Conservation (phyloP, 2,113 vertebrate species). For the Triplophysa siluroides region DNA sequence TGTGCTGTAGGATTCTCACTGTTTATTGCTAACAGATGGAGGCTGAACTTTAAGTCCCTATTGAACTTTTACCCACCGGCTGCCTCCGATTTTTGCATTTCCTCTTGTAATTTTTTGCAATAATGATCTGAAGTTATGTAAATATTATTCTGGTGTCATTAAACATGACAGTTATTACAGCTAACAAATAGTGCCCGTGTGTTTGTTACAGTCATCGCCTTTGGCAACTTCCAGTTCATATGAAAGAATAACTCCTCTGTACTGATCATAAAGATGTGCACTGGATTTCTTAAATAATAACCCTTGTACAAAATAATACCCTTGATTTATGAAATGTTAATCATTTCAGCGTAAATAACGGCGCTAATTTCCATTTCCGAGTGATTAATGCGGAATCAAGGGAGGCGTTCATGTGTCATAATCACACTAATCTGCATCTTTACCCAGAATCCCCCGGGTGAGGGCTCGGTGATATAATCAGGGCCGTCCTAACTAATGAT, state of each 20-base stretch:
- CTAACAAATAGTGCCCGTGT: slow-evolving; percentile 10
- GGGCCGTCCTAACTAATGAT: slow-evolving; percentile 29
- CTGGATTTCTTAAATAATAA: slow-evolving; percentile 26
- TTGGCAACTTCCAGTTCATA: background rate
- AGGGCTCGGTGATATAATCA: slow-evolving; percentile 16
- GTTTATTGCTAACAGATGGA: slow-evolving; percentile 45
- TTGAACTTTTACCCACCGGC: slow-evolving; percentile 7
- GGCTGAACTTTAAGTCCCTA: slow-evolving; percentile 4
- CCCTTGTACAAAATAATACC: slow-evolving; percentile 32
- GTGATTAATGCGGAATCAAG: slow-evolving; percentile 43
- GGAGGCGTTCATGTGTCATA: slow-evolving; percentile 34
- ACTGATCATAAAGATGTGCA: slow-evolving; percentile 38
- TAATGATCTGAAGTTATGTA: slow-evolving; percentile 38
- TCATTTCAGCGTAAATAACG: slow-evolving; percentile 41
- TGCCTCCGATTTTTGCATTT: slow-evolving; percentile 28
- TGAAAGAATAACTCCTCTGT: slow-evolving; percentile 30
- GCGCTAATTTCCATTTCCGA: slow-evolving; percentile 43
- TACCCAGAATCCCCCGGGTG: slow-evolving; percentile 30
- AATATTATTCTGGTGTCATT: slow-evolving; percentile 43
- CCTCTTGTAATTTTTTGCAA: slow-evolving; percentile 39
- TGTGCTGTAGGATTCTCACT: slow-evolving; percentile 14
- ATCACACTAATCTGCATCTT: slow-evolving; percentile 52
- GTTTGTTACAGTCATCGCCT: slow-evolving; percentile 28
- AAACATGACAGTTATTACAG: slow-evolving; percentile 26
- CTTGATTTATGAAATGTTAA: slow-evolving; percentile 42